Percentiles rank a stretch among this genome's conserved stretches.
Evolutionary conservation across 2,113 vertebrate genomes (phyloP).

Genomic region (Ammodytes marinus): DNA sequence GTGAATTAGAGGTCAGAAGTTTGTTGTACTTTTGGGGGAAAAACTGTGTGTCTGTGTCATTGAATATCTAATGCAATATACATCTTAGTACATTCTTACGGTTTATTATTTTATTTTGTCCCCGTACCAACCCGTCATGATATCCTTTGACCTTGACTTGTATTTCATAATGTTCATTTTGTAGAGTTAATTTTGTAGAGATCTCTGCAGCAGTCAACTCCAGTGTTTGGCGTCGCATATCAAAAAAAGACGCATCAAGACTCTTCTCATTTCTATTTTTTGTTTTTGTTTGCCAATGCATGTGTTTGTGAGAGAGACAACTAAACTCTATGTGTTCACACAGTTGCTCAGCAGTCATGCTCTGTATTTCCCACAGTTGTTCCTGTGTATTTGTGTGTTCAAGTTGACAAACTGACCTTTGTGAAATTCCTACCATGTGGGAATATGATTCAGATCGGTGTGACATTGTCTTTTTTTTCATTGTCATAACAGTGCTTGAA

Average conservation of each 20-base stretch:
- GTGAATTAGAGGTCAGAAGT: neutral
- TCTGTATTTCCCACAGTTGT: slow-evolving; percentile 34
- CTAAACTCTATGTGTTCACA: slow-evolving; percentile 9
- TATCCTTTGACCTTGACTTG: slow-evolving; percentile 17
- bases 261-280: neutral
- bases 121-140: neutral
- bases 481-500: slow-evolving; percentile 80
- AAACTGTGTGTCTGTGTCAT: slow-evolving; percentile 19
- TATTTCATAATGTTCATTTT: slow-evolving; percentile 1
- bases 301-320: neutral
- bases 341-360: slow-evolving; percentile 5
- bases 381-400: slow-evolving; percentile 36
- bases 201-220: neutral
- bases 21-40: slow-evolving; percentile 3
- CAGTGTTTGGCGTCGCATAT: neutral
- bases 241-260: slow-evolving; percentile 1
- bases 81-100: slow-evolving; percentile 32
- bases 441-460: slow-evolving; percentile 63
- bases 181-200: neutral
- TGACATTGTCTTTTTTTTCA: slow-evolving; percentile 65
- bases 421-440: slow-evolving; percentile 56
- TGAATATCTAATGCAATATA: slow-evolving; percentile 60
- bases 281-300: neutral
- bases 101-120: slow-evolving; percentile 29
- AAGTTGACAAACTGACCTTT: slow-evolving; percentile 58